These are phyloP conservation scores for Uloborus diversus DNA, from an alignment of 1,140 invertebrate genomes.

Conservation along the genomic window DNA sequence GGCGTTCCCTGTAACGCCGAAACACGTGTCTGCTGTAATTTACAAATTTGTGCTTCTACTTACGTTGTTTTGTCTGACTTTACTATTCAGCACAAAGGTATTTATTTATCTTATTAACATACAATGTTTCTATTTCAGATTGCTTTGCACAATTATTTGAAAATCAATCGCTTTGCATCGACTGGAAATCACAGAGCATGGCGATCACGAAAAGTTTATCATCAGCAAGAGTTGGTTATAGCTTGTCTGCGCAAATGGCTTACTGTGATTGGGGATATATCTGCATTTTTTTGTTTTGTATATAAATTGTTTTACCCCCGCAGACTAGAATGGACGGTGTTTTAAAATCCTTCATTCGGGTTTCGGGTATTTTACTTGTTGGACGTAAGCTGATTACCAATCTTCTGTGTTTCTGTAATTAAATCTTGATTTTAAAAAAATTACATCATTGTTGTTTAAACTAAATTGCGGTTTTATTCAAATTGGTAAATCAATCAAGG, in stretches of 20 bases:
- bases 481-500: too few species aligned
- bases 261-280: slow-evolving; percentile 54
- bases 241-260: slow-evolving; percentile 38
- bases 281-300: slow-evolving; percentile 42
- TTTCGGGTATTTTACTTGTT: not conserved
- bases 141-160: slow-evolving; percentile 33
- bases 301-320: slow-evolving; percentile 25
- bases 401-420: too few species aligned
- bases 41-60: too few species aligned
- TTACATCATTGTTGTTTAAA: too few species aligned
- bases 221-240: slow-evolving; percentile 34
- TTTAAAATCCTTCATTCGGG: not conserved
- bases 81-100: too few species aligned
- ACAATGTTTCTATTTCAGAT: slow-evolving; percentile 21
- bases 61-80: too few species aligned
- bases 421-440: too few species aligned
- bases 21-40: too few species aligned
- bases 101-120: not conserved
- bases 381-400: too few species aligned
- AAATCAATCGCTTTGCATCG: slow-evolving; percentile 41
- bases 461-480: too few species aligned
- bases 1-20: too few species aligned
- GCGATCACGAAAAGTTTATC: slow-evolving; percentile 17
- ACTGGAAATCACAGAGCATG: slow-evolving; percentile 19
- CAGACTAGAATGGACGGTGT: slow-evolving; percentile 14